Conservation (phyloP, 2,113 vertebrate species). For the Sula dactylatra region DNA sequence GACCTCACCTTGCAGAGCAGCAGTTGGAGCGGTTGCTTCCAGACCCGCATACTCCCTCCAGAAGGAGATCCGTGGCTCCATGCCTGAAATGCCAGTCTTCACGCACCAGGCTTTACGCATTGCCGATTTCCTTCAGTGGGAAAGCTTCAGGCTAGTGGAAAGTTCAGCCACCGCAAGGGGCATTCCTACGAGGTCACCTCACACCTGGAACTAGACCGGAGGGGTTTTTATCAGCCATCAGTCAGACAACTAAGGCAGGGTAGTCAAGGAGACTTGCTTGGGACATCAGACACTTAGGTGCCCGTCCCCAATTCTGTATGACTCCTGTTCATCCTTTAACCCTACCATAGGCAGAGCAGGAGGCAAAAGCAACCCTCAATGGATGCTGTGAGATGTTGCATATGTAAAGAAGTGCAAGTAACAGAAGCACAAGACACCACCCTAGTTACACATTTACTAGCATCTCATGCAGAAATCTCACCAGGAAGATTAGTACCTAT, state of each 20-base stretch:
- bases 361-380: background rate
- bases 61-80: background rate
- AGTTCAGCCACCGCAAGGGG: background rate
- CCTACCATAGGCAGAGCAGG: background rate
- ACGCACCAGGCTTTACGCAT: background rate
- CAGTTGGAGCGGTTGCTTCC: background rate
- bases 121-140: no score
- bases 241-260: background rate
- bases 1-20: background rate
- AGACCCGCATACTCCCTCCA: background rate
- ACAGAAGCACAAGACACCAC: background rate
- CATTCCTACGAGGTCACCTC: background rate
- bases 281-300: background rate
- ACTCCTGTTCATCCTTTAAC: background rate
- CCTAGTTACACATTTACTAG: background rate
- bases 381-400: background rate
- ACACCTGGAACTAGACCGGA: background rate
- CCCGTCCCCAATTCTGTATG: background rate
- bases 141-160: background rate
- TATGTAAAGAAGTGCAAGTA: accelerated
- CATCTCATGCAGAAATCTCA: background rate
- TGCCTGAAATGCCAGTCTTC: background rate
- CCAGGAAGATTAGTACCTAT: background rate
- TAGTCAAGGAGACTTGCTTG: background rate
- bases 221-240: background rate